Base-by-base conservation (phyloP, 2,797 vertebrate species). In the Ctenosaura bakeri region DNA sequence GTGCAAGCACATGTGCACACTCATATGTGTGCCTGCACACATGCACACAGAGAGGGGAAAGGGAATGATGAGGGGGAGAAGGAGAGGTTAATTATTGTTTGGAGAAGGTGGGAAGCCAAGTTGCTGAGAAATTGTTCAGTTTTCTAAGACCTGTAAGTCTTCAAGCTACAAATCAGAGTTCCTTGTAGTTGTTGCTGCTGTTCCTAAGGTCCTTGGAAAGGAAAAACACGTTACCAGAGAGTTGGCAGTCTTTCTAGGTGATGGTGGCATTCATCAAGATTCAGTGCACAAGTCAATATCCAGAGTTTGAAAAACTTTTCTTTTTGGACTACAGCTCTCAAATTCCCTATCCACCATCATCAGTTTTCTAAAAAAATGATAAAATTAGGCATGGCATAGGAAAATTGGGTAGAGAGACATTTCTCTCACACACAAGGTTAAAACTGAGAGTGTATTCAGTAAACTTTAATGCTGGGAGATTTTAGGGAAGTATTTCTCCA, bases 11-110 rank as follows among this genome's bases (percentile, higher is more conserved):
- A 88, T 91, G 92, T 90, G 88, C 64, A 91, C 90, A 91, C 88
- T 87, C n/a, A 77, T 54, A n/a, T 86, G 22, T 35, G 54, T 89
- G 90, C 93, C 92, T 91, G 86, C 69, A 89, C 89, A 92, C 87
- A 81, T 4, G 32, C 24, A 32, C 69, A 91, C 0, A 0, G 69
- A 90, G 16, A 83, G 7, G 83, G 38, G n/a, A 26, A 4, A 54
- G 46, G 42, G 54, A 42, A 7, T 5, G 62, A 46, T 13, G 56
- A 26, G 38, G 1, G 42, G 46, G n/a, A 9, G 91, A 88, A 94
- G 38, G 90, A 93, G 90, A 59, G 32, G 69, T 52, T 38, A 20
- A 35, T 20, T 42, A 42, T 35, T 66, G 0, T 35, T 66, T 54
- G 10, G 29, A 83, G 24, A 46, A 18, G 13, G 24, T 32, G 56